Evolutionary conservation across 2,797 vertebrate genomes (phyloP).

Genomic region (Leptodactylus fallax): DNA sequence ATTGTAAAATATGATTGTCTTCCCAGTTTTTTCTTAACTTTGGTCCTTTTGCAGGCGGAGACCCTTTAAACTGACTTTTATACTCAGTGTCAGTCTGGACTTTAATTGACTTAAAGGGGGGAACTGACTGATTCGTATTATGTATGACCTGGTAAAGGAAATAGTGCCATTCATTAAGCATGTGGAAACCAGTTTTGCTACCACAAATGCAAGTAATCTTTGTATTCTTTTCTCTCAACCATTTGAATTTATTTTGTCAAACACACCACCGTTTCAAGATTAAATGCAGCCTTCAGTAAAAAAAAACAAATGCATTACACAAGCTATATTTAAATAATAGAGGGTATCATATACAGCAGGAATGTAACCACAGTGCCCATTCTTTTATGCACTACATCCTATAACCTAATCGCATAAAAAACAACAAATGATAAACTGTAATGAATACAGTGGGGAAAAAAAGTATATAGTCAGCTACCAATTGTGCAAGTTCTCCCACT

Average conservation of each 20-base stretch:
- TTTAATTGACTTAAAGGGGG: slow-evolving; percentile 73
- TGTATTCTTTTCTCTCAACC: too few species aligned
- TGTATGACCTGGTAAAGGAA: slow-evolving; percentile 75
- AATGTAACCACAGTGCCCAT: too few species aligned
- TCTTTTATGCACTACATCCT: neutral
- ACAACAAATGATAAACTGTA: neutral
- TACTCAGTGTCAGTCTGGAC: slow-evolving; percentile 75
- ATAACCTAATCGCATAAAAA: neutral
- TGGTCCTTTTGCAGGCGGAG: slow-evolving; percentile 71
- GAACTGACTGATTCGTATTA: slow-evolving; percentile 72
- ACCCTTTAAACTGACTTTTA: slow-evolving; percentile 77
- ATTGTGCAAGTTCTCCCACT: too few species aligned
- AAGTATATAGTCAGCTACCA: too few species aligned
- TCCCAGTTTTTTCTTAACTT: slow-evolving; percentile 73
- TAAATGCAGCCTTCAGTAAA: too few species aligned
- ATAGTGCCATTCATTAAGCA: neutral
- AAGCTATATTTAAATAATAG: too few species aligned
- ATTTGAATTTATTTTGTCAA: too few species aligned
- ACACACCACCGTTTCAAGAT: too few species aligned
- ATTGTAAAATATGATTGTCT: slow-evolving; percentile 68
- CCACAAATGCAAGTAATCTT: too few species aligned
- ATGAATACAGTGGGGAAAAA: too few species aligned
- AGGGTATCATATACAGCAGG: too few species aligned
- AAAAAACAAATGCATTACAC: too few species aligned
- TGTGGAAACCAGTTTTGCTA: neutral